These are phyloP conservation scores for Gymnorhina tibicen DNA, from an alignment of 2,113 vertebrate species.

Conservation along the genomic window DNA sequence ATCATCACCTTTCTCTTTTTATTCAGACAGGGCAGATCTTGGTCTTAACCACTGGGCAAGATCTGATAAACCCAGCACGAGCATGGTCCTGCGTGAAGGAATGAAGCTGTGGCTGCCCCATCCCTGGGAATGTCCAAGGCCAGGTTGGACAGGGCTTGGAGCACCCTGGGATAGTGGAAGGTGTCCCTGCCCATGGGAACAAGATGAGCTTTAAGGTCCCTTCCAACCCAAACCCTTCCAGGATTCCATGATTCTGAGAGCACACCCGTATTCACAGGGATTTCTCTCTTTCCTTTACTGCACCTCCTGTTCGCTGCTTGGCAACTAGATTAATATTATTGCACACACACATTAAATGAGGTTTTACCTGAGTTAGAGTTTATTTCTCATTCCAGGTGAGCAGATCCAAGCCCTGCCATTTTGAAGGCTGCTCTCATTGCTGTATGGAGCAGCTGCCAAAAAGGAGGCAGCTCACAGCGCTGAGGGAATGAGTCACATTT, in stretches of 20 bases:
- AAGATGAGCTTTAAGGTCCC: background rate
- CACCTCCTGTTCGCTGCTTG: conserved; percentile 3
- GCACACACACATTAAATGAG: background rate
- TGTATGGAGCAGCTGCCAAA: background rate
- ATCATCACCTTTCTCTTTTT: background rate
- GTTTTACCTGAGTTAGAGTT: background rate
- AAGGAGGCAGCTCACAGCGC: background rate
- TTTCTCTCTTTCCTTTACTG: background rate
- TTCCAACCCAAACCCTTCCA: background rate
- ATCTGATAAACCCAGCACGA: background rate
- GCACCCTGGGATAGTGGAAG: background rate
- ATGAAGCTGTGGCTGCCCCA: background rate
- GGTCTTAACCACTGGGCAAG: background rate
- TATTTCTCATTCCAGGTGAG: background rate
- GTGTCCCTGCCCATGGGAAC: background rate
- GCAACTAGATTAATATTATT: conserved; percentile 16
- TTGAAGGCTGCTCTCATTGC: background rate
- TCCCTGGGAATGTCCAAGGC: background rate
- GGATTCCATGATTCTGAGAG: background rate
- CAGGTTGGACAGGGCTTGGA: rapidly evolving
- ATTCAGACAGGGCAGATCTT: background rate
- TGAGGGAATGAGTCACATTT: conserved; percentile 34
- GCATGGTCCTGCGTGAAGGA: background rate
- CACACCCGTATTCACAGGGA: background rate
- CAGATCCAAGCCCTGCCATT: background rate